Percentiles rank a stretch among this genome's conserved stretches.
These are phyloP conservation scores for Pollenia labialis DNA, from an alignment of 2,888 invertebrate species.

Conservation along the genomic window DNA sequence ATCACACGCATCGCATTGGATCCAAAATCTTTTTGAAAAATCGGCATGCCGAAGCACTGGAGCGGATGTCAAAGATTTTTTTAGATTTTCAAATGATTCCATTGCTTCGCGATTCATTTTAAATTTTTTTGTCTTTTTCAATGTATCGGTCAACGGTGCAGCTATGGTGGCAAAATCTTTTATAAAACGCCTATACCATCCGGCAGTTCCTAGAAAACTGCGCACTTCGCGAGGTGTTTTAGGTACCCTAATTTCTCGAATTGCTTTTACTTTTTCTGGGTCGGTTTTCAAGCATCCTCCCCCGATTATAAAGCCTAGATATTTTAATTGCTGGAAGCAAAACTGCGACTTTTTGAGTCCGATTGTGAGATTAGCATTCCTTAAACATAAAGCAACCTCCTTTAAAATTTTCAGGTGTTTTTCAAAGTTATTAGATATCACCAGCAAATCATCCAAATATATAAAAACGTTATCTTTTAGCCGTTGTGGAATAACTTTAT, in stretches of 20 bases:
- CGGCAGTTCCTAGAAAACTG: conserved; percentile 52
- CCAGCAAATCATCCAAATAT: conserved; percentile 65
- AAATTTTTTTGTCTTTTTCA: conserved; percentile 40
- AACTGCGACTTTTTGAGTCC: conserved; percentile 63
- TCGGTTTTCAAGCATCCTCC: conserved; percentile 34
- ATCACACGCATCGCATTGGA: too few relatives aligned
- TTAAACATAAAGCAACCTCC: conserved; percentile 9
- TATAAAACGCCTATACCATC: conserved; percentile 39
- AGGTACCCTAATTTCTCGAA: neutral
- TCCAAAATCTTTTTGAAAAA: too few relatives aligned
- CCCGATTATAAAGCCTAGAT: conserved; percentile 55
- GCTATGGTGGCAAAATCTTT: neutral
- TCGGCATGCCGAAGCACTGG: conserved; percentile 8
- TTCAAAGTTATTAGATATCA: conserved; percentile 51
- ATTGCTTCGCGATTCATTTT: neutral
- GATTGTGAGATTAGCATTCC: conserved; percentile 26
- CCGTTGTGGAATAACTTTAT: conserved; percentile 70
- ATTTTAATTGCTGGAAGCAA: conserved; percentile 60
- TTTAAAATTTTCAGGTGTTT: neutral
- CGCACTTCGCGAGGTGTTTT: conserved; percentile 26
- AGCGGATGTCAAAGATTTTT: conserved; percentile 40
- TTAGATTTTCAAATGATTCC: conserved; percentile 22
- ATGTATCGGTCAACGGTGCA: conserved; percentile 8
- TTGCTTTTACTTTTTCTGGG: conserved; percentile 42
- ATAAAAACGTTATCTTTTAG: conserved; percentile 40